A percentile compares a stretch with the other conserved stretches of the same genome.
phyloP scores from a whole-genome alignment of 1,140 invertebrate genomes.

The Arion vulgaris region DNA sequence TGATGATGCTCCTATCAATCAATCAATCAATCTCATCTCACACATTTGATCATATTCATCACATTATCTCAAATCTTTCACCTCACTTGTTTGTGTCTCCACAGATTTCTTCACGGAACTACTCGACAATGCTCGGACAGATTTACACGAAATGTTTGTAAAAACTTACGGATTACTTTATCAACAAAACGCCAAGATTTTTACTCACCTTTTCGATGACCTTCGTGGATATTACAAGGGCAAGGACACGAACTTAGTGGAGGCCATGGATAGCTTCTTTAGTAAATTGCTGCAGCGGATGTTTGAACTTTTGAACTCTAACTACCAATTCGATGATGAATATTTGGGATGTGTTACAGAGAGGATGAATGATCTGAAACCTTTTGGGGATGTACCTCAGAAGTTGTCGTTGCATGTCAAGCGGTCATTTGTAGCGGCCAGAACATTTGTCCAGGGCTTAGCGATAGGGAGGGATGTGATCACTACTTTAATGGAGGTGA shows the following conservation, averaged over 20 bases:
- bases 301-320: conserved; percentile 92
- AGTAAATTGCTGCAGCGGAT: conserved; percentile 93
- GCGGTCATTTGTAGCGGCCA: conserved; percentile 92
- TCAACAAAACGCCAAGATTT: conserved; percentile 92
- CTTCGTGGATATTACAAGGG: conserved; percentile 89
- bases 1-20: no score
- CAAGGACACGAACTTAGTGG: conserved; percentile 83
- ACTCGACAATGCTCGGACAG: conserved; percentile 84
- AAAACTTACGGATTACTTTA: conserved; percentile 95
- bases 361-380: conserved; percentile 92
- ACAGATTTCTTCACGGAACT: conserved; percentile 90
- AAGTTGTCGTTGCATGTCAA: conserved; percentile 91
- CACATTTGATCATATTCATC: no score
- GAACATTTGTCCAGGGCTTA: conserved; percentile 92
- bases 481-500: conserved; percentile 85
- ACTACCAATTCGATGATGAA: conserved; percentile 89
- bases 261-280: conserved; percentile 94
- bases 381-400: conserved; percentile 93
- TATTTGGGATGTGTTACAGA: conserved; percentile 89
- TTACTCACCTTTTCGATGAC: conserved; percentile 90
- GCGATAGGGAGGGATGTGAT: conserved; percentile 87
- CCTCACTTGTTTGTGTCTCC: no score
- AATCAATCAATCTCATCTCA: no score
- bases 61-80: no score
- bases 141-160: conserved; percentile 95